Percentiles rank a stretch among this genome's conserved stretches.
Conservation (phyloP, 2,113 vertebrate genomes). For the Ciconia maguari region DNA sequence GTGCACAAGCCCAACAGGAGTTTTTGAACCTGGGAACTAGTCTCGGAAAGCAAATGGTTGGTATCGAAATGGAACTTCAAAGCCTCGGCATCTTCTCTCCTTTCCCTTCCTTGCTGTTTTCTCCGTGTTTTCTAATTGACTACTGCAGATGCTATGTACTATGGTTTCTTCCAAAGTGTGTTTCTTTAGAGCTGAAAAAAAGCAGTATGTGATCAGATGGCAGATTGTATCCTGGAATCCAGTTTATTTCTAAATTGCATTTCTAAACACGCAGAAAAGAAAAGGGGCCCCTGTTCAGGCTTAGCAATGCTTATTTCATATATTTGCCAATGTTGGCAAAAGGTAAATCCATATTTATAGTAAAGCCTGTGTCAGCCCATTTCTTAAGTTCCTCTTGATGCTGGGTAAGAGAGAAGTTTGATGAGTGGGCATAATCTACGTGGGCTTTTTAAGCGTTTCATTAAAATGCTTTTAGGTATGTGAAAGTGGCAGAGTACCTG, state of each 20-base stretch:
- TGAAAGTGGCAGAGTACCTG: not conserved
- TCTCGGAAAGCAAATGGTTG: not conserved
- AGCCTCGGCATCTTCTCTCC: not conserved
- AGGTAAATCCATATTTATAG: conserved; percentile 30
- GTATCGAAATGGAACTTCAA: not conserved
- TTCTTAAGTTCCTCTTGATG: not conserved
- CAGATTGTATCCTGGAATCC: not conserved
- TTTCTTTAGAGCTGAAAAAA: not conserved
- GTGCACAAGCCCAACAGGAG: not conserved
- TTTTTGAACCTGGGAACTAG: not conserved
- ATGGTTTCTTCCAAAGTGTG: not conserved
- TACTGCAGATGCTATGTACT: not conserved
- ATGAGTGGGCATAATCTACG: not conserved
- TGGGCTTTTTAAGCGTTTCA: not conserved
- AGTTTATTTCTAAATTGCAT: not conserved
- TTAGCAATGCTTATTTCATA: not conserved
- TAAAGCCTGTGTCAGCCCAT: conserved; percentile 46
- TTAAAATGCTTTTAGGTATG: not conserved
- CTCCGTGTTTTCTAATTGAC: not conserved
- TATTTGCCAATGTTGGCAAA: not conserved
- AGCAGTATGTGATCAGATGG: not conserved
- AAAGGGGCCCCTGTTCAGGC: not conserved
- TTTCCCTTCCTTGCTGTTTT: not conserved
- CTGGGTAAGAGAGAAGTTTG: not conserved
- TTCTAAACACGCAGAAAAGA: not conserved